phyloP scores from a whole-genome alignment of 2,888 invertebrate genomes.

The Poecilobothrus nobilitatus region DNA sequence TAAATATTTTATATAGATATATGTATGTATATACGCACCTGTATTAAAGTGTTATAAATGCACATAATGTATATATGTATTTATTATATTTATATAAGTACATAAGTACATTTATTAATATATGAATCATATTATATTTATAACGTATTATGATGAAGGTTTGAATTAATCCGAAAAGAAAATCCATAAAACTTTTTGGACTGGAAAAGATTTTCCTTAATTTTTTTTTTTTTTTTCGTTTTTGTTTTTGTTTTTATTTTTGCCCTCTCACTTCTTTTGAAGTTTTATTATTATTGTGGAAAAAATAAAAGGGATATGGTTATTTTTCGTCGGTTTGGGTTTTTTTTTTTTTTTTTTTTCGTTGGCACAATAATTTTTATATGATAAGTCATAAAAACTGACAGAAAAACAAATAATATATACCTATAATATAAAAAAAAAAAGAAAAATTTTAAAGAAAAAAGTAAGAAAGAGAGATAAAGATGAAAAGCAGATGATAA shows the following conservation, averaged over 20 bases:
- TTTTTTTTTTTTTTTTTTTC: background rate
- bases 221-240: background rate
- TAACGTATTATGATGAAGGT: background rate
- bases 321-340: no score
- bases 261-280: no score
- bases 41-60: no score
- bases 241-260: background rate
- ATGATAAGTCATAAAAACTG: constrained; percentile 3
- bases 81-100: background rate
- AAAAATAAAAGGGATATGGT: background rate
- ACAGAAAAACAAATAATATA: background rate
- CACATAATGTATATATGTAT: background rate
- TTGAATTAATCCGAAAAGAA: background rate
- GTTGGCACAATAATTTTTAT: background rate
- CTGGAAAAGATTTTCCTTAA: background rate
- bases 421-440: no score
- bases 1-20: no score
- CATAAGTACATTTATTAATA: background rate
- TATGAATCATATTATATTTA: background rate
- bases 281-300: background rate
- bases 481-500: background rate
- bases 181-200: background rate
- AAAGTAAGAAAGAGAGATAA: background rate
- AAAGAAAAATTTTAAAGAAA: no score
- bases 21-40: background rate